Conservation (phyloP, 2,888 invertebrate genomes). For the Cryptosula pallasiana region DNA sequence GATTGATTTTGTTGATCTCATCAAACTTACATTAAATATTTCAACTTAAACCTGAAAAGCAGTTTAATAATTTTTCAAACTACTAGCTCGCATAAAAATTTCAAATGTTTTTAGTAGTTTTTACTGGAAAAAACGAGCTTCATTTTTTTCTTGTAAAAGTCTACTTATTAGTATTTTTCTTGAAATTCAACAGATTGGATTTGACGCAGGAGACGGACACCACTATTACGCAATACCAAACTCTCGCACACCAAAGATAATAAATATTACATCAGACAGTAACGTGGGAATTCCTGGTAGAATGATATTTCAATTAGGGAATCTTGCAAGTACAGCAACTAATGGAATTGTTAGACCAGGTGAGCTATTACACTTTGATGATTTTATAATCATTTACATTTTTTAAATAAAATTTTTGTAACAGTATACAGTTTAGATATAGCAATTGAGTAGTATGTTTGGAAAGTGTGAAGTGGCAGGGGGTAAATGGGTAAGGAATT, state of each 20-base stretch:
- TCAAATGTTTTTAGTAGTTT: too few relatives aligned
- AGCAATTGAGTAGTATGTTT: background rate
- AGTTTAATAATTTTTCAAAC: too few relatives aligned
- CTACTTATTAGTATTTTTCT: too few relatives aligned
- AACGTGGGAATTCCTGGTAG: slow-evolving; percentile 2
- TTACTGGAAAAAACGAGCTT: too few relatives aligned
- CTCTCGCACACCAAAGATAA: background rate
- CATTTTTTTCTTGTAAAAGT: too few relatives aligned
- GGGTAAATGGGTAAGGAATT: background rate
- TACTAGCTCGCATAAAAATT: too few relatives aligned
- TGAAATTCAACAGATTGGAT: background rate
- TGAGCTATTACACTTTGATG: background rate
- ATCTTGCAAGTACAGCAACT: background rate
- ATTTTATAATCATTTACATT: background rate
- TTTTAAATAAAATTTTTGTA: background rate
- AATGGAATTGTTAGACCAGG: background rate
- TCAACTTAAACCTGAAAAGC: too few relatives aligned
- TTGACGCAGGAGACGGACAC: slow-evolving; percentile 6
- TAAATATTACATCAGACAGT: slow-evolving; percentile 4
- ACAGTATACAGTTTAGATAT: background rate
- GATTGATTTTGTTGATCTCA: too few relatives aligned
- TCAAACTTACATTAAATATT: too few relatives aligned
- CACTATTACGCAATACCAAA: slow-evolving; percentile 6
- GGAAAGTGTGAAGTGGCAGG: background rate
- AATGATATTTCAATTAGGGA: slow-evolving; percentile 5